Evolutionary conservation across 2,113 vertebrate genomes (phyloP), one percentile per base, ranked within the genome.

Genomic region (Philantomba maxwellii): DNA sequence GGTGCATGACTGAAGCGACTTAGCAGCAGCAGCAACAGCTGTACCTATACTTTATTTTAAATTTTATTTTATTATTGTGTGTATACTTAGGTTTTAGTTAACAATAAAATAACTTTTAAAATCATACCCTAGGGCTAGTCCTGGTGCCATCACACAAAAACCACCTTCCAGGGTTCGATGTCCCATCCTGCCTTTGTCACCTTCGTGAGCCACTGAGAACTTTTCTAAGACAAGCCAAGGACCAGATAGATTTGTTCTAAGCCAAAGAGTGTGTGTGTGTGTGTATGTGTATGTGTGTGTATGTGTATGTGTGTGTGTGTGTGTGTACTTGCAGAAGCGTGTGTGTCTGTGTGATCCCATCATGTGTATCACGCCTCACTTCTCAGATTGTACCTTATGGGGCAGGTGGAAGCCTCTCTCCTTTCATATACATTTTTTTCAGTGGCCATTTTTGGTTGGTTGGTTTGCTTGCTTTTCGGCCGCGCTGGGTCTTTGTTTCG

Each of bases 401-500:
- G n/a, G 23, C 30, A 36, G 23, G 30, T 47, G 12, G 57, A 47
- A 49, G 17, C 30, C 47, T 36, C 55, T 88, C 15, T 66, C 36
- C 16, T 55, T 28, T 28, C 62, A 82, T 60, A 45, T 45, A 45
- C n/a, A 12, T 88, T 43, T 17, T 87, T 55, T 45, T 93, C 19
- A 19, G 26, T 78, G 78, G 30, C 55, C 39, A 39, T 14, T 87
- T 49, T 49, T 43, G 36, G 36, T 43, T 75, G 11, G 11, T 43
- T 75, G 2, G 21, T 25, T 39, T 25, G 36, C 43, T 25, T 75
- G 70, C 36, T 14, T 75, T 75, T 75, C 7, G 23, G 36, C 70
- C 0, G 0, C 3, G 3, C 36, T 75, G 11, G 36, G 36, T 43
- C 70, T 43, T 43, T 3, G 1, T 43, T 75, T 75, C 3, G 0